Evolutionary conservation across 2,888 invertebrate species (phyloP).

Genomic region (Eurytoma californica): DNA sequence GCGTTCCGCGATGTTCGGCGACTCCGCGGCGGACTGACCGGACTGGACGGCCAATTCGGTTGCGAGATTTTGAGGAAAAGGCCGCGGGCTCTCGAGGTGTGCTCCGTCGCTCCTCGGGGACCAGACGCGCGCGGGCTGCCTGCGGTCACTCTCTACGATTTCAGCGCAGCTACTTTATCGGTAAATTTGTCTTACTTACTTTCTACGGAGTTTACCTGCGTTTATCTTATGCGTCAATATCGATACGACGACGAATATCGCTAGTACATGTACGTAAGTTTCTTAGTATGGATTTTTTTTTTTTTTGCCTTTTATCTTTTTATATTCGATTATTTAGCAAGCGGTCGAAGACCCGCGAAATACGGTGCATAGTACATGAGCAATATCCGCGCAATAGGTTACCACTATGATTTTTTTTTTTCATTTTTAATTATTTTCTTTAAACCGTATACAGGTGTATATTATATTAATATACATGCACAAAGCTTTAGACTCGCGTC

Average conservation of each 20-base stretch:
- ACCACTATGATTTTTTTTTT: too few relatives aligned
- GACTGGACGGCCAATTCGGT: conserved; percentile 59
- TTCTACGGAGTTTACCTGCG: conserved; percentile 13
- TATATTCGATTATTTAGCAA: not conserved
- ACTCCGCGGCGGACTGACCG: conserved; percentile 66
- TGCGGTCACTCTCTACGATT: conserved; percentile 1
- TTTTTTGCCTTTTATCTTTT: too few relatives aligned
- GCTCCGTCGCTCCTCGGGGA: not conserved
- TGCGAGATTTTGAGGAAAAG: not conserved
- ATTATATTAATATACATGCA: conserved; percentile 44
- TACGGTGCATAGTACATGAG: conserved; percentile 8
- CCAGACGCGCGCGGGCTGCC: not conserved
- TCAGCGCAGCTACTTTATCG: conserved; percentile 15
- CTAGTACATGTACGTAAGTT: conserved; percentile 34
- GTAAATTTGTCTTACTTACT: not conserved
- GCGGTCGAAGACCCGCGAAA: conserved; percentile 36
- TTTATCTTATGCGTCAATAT: conserved; percentile 29
- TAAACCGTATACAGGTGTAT: conserved; percentile 38
- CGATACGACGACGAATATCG: conserved; percentile 40
- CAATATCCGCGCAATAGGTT: conserved; percentile 8
- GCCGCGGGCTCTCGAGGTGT: not conserved
- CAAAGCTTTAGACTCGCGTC: conserved; percentile 39
- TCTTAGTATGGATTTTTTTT: not conserved
- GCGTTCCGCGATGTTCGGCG: not conserved
- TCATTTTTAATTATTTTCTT: not conserved